Evolutionary conservation across 2,888 invertebrate genomes (phyloP).

Genomic region (Parasteatoda lunata): DNA sequence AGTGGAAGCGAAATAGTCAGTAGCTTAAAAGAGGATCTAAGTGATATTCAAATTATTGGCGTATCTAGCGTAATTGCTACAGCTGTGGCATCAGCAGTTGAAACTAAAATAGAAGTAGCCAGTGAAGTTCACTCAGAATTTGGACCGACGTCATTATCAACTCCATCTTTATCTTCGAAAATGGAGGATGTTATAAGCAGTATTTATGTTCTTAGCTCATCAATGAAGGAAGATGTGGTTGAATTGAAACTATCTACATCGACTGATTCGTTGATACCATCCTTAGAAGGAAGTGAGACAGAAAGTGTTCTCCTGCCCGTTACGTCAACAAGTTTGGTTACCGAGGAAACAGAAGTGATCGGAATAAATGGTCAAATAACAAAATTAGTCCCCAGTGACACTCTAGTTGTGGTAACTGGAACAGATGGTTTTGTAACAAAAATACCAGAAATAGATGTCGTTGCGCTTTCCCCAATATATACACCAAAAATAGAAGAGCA

Average conservation of each 20-base stretch:
- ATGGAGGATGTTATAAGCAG: not conserved
- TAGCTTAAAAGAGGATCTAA: conserved; percentile 32
- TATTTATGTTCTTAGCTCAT: conserved; percentile 6
- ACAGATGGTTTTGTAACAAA: conserved; percentile 64
- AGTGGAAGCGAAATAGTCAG: conserved; percentile 38
- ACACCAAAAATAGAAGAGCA: conserved; percentile 34
- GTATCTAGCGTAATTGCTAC: conserved; percentile 53
- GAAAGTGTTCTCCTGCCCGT: conserved; percentile 17
- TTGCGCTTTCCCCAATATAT: conserved; percentile 35
- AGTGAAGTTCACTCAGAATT: conserved; percentile 46
- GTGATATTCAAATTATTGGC: conserved; percentile 45
- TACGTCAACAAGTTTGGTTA: conserved; percentile 51
- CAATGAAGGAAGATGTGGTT: not conserved
- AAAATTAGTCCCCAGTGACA: conserved; percentile 48
- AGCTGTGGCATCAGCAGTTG: not conserved
- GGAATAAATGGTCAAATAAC: conserved; percentile 62
- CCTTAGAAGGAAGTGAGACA: conserved; percentile 6
- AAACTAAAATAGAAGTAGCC: conserved; percentile 18
- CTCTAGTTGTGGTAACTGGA: conserved; percentile 61
- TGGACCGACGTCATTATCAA: not conserved
- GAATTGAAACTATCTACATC: not conserved
- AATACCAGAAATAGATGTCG: conserved; percentile 50
- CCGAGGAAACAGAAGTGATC: conserved; percentile 59
- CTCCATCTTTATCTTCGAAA: not conserved
- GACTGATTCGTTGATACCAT: not conserved